phyloP scores from a whole-genome alignment of 2,888 invertebrate genomes.

The Tupiocoris notatus region DNA sequence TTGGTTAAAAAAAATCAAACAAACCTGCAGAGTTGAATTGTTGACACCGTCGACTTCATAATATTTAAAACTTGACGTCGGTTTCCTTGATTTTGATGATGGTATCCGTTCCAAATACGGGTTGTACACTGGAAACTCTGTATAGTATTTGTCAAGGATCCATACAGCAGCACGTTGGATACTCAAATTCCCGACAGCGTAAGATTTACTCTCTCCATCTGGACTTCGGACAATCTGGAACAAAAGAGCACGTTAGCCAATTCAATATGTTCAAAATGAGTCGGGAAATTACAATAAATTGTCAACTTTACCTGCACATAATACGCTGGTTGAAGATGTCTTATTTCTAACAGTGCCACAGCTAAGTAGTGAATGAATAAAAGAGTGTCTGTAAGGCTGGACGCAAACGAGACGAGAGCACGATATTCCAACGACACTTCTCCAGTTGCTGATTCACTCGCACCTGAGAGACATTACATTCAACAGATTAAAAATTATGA shows the following conservation, averaged over 20 bases:
- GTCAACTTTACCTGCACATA: slow-evolving; percentile 73
- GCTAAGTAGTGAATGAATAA: slow-evolving; percentile 93
- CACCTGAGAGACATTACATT: slow-evolving; percentile 55
- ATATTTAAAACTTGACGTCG: slow-evolving; percentile 86
- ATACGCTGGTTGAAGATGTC: slow-evolving; percentile 87
- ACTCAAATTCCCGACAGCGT: slow-evolving; percentile 85
- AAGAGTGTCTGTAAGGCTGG: slow-evolving; percentile 88
- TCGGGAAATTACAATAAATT: background rate
- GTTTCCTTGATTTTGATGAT: slow-evolving; percentile 71
- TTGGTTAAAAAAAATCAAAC: too few relatives aligned
- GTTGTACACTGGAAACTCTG: slow-evolving; percentile 95
- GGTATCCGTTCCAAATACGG: slow-evolving; percentile 91
- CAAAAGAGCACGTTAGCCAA: slow-evolving; percentile 6
- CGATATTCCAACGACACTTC: slow-evolving; percentile 77
- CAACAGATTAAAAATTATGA: background rate
- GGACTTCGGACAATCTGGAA: slow-evolving; percentile 81
- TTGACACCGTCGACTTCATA: slow-evolving; percentile 91
- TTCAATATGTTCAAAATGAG: background rate
- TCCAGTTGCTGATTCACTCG: slow-evolving; percentile 74
- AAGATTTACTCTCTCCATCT: slow-evolving; percentile 87
- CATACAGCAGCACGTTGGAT: slow-evolving; percentile 94
- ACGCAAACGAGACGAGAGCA: slow-evolving; percentile 86
- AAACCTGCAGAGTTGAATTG: slow-evolving; percentile 53
- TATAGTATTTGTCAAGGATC: slow-evolving; percentile 88
- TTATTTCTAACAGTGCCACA: slow-evolving; percentile 87